These are phyloP conservation scores for Microctonus brassicae DNA, from an alignment of 2,888 invertebrate species.

Conservation along the genomic window DNA sequence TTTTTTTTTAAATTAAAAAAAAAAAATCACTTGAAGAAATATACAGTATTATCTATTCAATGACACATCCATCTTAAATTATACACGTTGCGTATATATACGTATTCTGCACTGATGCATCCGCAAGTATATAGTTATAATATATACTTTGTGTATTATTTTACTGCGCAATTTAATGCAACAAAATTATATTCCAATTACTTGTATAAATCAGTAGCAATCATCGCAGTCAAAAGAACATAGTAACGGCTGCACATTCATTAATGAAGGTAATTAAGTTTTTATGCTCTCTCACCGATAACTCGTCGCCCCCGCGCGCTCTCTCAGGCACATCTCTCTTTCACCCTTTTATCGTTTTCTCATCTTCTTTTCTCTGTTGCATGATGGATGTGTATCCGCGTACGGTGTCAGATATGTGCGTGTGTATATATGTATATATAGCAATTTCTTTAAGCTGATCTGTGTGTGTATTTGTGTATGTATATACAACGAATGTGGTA, in stretches of 20 bases:
- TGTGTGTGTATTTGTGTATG: slow-evolving; percentile 34
- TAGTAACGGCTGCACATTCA: slow-evolving; percentile 48
- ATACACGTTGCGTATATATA: background rate
- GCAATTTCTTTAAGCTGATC: background rate
- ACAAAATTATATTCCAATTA: background rate
- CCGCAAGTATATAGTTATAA: background rate
- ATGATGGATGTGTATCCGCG: slow-evolving; percentile 58
- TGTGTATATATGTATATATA: background rate
- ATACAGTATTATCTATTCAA: too few species aligned
- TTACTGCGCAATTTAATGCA: background rate
- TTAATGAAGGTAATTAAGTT: slow-evolving; percentile 70
- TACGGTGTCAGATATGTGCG: background rate
- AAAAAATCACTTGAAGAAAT: too few species aligned
- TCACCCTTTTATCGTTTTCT: background rate
- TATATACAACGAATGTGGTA: slow-evolving; percentile 34
- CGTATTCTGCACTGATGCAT: background rate
- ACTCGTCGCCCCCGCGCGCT: slow-evolving; percentile 38
- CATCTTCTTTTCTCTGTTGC: slow-evolving; percentile 43
- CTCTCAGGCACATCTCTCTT: background rate
- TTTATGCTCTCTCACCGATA: slow-evolving; percentile 58
- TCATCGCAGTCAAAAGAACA: background rate
- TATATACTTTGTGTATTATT: background rate
- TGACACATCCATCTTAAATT: too few species aligned
- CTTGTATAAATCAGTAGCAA: slow-evolving; percentile 13
- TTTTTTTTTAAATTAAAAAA: too few species aligned